These are phyloP conservation scores for Paraplagusia blochii DNA, from an alignment of 2,113 vertebrate genomes.

Conservation along the genomic window DNA sequence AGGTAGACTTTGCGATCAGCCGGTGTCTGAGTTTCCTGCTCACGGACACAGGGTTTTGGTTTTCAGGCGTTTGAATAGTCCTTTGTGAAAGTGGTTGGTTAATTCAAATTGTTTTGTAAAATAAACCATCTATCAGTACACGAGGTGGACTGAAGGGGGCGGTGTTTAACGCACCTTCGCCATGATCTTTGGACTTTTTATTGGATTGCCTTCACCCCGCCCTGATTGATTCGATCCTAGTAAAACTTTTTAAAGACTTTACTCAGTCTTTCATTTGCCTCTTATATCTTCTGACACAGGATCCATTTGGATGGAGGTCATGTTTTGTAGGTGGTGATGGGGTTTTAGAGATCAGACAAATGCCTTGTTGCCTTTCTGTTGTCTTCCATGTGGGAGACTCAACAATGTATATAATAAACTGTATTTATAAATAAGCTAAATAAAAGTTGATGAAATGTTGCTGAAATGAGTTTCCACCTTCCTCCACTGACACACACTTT, in stretches of 20 bases:
- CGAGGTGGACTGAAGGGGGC: conserved; percentile 4
- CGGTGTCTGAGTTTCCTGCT: conserved; percentile 28
- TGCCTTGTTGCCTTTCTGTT: conserved; percentile 81
- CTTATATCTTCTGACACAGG: conserved; percentile 19
- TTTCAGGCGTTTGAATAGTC: conserved; percentile 22
- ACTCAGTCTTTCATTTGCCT: conserved; percentile 32
- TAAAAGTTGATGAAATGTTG: conserved; percentile 62
- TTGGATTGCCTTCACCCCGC: conserved; percentile 57
- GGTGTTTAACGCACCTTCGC: conserved; percentile 35
- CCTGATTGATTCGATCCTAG: conserved; percentile 29
- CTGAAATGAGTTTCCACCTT: neutral
- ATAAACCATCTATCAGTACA: conserved; percentile 12
- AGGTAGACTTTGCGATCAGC: conserved; percentile 19
- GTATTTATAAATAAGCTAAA: conserved; percentile 80
- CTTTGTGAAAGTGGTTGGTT: conserved; percentile 29
- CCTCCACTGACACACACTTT: too few relatives aligned
- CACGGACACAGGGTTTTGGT: conserved; percentile 25
- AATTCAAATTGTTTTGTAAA: conserved; percentile 14
- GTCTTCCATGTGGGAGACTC: conserved; percentile 72
- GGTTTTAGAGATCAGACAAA: conserved; percentile 73
- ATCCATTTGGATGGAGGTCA: conserved; percentile 47
- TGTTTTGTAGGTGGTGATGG: conserved; percentile 40
- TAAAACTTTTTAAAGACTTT: conserved; percentile 36
- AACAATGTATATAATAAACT: conserved; percentile 72
- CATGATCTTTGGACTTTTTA: conserved; percentile 23